A percentile compares a stretch with the other conserved stretches of the same genome.
These are phyloP conservation scores for Protophormia terraenovae DNA, from an alignment of 2,888 invertebrate species.

Conservation along the genomic window DNA sequence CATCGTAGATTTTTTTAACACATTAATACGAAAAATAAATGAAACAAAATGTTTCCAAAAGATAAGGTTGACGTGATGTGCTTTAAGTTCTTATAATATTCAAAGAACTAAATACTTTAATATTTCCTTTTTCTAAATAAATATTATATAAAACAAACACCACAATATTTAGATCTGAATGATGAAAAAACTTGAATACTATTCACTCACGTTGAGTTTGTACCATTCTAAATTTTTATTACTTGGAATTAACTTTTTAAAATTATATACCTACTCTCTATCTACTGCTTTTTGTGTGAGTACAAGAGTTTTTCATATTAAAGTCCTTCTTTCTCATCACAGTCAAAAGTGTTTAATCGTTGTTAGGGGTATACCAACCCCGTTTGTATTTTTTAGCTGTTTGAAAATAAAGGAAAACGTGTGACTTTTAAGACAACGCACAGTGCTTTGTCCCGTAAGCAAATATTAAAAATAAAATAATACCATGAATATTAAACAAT, in stretches of 20 bases:
- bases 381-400: not conserved
- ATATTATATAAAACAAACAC: not conserved
- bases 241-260: constrained; percentile 11
- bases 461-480: too few relatives aligned
- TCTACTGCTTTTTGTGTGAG: not conserved
- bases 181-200: constrained; percentile 30
- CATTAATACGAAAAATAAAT: not conserved
- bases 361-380: not conserved
- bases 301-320: not conserved
- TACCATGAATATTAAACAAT: too few relatives aligned
- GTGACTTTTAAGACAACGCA: too few relatives aligned
- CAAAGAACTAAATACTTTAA: not conserved
- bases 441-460: too few relatives aligned
- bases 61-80: constrained; percentile 14
- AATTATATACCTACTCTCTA: not conserved
- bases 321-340: not conserved
- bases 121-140: not conserved
- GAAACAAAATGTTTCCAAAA: not conserved
- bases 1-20: not conserved
- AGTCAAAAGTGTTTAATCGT: not conserved
- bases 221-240: not conserved
- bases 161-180: not conserved
- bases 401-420: constrained; percentile 5
- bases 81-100: not conserved
- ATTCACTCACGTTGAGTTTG: not conserved